Evolutionary conservation across 2,113 vertebrate genomes (phyloP), one percentile per base, ranked within the genome.

Genomic region (Crocuta crocuta): DNA sequence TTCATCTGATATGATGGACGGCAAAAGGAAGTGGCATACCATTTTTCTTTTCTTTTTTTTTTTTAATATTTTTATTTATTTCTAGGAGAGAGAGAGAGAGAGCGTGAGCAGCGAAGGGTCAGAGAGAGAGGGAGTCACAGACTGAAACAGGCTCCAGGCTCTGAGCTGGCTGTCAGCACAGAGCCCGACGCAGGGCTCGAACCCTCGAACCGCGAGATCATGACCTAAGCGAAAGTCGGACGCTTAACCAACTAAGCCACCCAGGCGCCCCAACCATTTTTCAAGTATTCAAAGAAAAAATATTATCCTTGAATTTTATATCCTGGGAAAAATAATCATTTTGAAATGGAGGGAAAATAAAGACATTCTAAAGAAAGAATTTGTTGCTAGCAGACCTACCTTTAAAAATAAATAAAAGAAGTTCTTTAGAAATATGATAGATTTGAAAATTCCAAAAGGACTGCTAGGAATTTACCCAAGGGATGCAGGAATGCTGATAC

Each of bases 31-130:
- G 65, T 53, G 10, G 3, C 33, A 9, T 81, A 80, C 43, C 24
- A 70, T 48, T 68, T 87, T 82, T 89, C 35, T 68, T 87, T 82
- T 89, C 35, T 68, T 87, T 82, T 89, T 68, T 87, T 82, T 89
- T 68, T 87, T 82, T 89, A 2, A 35, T 35, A 35, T 35, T 35
- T 35, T 35, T 35, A 35, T 35, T 35, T 35, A 35, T 35, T 35
- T 35, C 35, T 35, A 35, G 35, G 35, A 35, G 35, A 35, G 35
- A 35, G 35, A 35, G 35, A 35, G 35, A 35, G 35, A 35, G 35
- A 35, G 35, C 35, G 35, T 35, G 35, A 35, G 35, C 35, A 35
- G 35, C 2, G 35, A 2, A 35, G 35, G 35, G 35, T 35, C 35
- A 35, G 2, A 35, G 35, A 35, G 35, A 35, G 35, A 35, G 35